These are phyloP conservation scores for Tethea ocularis DNA, from an alignment of 2,888 invertebrate species.

Conservation along the genomic window DNA sequence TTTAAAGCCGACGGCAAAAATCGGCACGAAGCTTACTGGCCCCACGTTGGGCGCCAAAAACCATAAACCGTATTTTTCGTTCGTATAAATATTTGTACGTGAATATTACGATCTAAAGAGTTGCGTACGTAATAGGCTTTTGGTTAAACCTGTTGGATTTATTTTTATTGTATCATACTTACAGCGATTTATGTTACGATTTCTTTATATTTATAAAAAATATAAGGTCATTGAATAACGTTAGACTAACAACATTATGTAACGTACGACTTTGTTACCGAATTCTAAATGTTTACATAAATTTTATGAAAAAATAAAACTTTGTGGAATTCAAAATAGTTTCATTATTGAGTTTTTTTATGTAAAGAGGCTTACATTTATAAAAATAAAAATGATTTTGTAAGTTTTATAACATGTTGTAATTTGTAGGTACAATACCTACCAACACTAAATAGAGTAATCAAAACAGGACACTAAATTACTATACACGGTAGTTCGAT, in stretches of 20 bases:
- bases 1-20: neutral
- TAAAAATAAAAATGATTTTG: no score
- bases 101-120: conserved; percentile 1
- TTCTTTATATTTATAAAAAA: neutral
- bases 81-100: neutral
- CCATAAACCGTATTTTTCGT: neutral
- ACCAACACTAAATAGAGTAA: no score
- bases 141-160: conserved; percentile 1
- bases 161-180: neutral
- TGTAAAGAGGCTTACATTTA: no score
- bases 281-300: no score
- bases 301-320: no score
- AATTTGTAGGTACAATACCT: no score
- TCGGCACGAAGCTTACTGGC: neutral
- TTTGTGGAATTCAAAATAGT: no score
- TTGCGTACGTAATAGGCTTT: conserved; percentile 5
- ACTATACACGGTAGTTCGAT: no score
- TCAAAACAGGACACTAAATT: no score
- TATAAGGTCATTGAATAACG: neutral
- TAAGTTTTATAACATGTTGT: no score
- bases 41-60: conserved; percentile 10
- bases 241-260: neutral
- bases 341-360: no score
- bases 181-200: neutral
- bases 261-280: no score